Base-by-base conservation (phyloP, 2,888 invertebrate species). In the Ochlodes sylvanus region DNA sequence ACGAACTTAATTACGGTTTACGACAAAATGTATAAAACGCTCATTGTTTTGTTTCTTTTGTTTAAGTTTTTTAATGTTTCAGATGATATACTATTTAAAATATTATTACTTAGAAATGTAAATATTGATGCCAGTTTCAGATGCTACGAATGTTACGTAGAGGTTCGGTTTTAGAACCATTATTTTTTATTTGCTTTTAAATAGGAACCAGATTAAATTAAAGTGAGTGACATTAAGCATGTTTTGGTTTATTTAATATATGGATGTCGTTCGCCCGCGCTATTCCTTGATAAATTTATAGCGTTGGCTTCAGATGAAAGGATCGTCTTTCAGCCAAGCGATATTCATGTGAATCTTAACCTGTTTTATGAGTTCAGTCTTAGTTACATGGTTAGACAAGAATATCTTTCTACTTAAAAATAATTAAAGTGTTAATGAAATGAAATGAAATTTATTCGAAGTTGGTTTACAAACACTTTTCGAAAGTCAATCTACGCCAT, bases 301-400 rank as follows among this genome's bases (percentile, higher is more conserved):
- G 1, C n/a, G 7, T 0, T 54, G 54, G n/a, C 32, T 65, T 38
- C 19, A 58, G 65, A 58, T 65, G 55, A 57, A 65, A 65, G 57
- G 58, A 58, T 50, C 50, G 38, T 65, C 50, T 58, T 50, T 65
- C 50, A 47, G 19, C 14, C 47, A 58, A 9, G 21, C n/a, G 32
- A 65, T 52, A 41, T 58, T 65, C 65, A 50, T 58, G 38, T 56
- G 56, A 17, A 65, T 15, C 38, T 65, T n/a, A 44, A 19, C 34
- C 56, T 38, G 17, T 38, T 52, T 19, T 3, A 19, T 7, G 34
- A 44, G n/a, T 44, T 21, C 32, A 2, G 14, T 17, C 17, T 17
- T 44, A 19, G 50, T 19, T 3, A 50, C 9, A 21, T n/a, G 19
- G 47, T 1, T 7, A 47, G 9, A 17, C 17, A 47, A 17, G 21